Percentiles rank a stretch among this genome's conserved stretches.
Evolutionary conservation across 1,140 invertebrate species (phyloP).

Genomic region (Contarinia nasturtii): DNA sequence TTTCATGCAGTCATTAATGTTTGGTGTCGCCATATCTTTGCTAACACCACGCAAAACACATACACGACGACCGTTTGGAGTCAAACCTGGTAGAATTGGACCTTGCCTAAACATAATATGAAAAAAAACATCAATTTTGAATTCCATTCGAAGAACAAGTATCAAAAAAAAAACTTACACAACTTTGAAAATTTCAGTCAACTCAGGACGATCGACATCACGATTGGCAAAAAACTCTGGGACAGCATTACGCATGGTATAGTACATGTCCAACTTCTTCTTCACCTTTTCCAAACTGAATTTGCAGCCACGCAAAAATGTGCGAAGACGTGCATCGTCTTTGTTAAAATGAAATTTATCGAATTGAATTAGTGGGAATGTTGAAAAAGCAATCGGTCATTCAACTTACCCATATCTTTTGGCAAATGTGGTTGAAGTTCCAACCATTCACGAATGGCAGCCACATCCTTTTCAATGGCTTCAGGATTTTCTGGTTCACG

Average conservation of each 20-base stretch:
- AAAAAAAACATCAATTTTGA: too few relatives aligned
- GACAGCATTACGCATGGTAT: constrained; percentile 56
- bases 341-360: constrained; percentile 8
- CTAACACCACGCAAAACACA: constrained; percentile 45
- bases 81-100: constrained; percentile 56
- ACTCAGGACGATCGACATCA: constrained; percentile 45
- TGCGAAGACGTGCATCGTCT: constrained; percentile 54
- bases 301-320: constrained; percentile 64
- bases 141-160: neutral
- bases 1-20: constrained; percentile 51
- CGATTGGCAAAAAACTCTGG: constrained; percentile 67
- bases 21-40: constrained; percentile 33
- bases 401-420: constrained; percentile 28
- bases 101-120: constrained; percentile 36
- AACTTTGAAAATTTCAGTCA: constrained; percentile 44
- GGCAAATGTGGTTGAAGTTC: constrained; percentile 50
- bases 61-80: constrained; percentile 54
- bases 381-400: neutral
- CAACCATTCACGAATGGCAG: constrained; percentile 47
- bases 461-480: constrained; percentile 40
- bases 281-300: constrained; percentile 66
- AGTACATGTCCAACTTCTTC: constrained; percentile 60
- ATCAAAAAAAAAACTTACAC: constrained; percentile 39
- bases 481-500: constrained; percentile 42
- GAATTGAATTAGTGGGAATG: neutral